Evolutionary conservation across 2,888 invertebrate species (phyloP), one percentile per base, ranked within the genome.

Genomic region (Idaea dimidiata): DNA sequence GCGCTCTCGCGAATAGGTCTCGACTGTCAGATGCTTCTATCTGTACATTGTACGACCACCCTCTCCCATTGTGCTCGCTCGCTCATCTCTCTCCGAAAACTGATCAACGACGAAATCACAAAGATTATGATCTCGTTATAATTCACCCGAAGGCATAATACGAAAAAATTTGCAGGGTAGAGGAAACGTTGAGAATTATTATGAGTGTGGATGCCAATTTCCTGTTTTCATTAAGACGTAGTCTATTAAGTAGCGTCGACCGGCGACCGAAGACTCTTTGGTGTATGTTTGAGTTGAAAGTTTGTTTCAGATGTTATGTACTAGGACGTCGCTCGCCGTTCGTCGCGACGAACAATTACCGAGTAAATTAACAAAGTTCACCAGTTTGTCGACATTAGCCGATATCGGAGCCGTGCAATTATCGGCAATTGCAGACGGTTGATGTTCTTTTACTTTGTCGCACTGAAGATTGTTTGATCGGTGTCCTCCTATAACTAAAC

Each of bases 1-100:
- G 10, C 43, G 8, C 14, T 14, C 14, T 14, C 43, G 53, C 59
- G 62, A 64, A 66, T 66, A 64, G 62, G 0, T 43, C 43, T 43
- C 43, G 43, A 14, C 43, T 43, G 7, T 32, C 32, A 43, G 14
- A 43, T 14, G 10, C 8, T 14, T 43, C 8, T 43, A 3, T n/a
- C n/a, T n/a, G 4, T 32, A 32, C 10, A 6, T 33, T 43, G 43
- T 14, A 43, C 10, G 10, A 43, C 43, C 43, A 43, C 8, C 43
- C 43, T 43, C 43, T 7, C 8, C 43, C 10, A 14, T 43, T 43
- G 43, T 43, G 43, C 32, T n/a, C 5, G 24, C 24, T 24, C 24
- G 5, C 3, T 43, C 43, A 43, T 43, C 43, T 43, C 43, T 43
- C 43, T 43, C 8, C 43, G 43, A 43, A 43, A 8, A 43, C 43